Evolutionary conservation across 2,113 vertebrate species (phyloP).

Genomic region (Pelecanoides urinatrix): DNA sequence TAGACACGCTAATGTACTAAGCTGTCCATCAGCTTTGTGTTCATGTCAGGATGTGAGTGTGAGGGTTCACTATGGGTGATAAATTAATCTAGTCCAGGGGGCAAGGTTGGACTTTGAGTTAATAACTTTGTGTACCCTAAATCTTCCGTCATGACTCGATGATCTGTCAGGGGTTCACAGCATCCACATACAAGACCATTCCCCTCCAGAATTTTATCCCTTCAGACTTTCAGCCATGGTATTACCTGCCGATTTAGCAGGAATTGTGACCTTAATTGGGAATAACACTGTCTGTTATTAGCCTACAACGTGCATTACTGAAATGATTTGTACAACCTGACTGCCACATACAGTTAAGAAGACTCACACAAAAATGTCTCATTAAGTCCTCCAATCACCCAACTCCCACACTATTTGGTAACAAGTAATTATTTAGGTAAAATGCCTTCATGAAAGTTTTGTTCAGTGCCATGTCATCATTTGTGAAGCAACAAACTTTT

Average conservation of each 20-base stretch:
- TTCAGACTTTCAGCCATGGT: neutral
- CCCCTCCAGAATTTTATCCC: neutral
- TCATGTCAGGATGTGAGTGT: neutral
- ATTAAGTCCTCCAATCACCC: neutral
- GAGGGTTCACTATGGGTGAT: neutral
- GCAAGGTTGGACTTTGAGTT: neutral
- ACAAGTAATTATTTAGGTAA: slow-evolving; percentile 40
- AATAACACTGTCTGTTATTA: neutral
- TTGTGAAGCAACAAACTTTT: slow-evolving; percentile 50
- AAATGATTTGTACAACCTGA: slow-evolving; percentile 7
- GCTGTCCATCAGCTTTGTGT: neutral
- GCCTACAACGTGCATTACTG: neutral
- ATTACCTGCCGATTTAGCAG: neutral
- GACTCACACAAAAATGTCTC: neutral
- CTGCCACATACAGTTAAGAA: neutral
- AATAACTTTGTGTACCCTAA: neutral
- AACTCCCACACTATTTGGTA: neutral
- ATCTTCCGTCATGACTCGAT: neutral
- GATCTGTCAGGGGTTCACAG: neutral
- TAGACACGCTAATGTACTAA: neutral
- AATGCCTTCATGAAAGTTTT: slow-evolving; percentile 30
- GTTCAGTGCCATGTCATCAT: neutral
- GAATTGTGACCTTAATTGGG: slow-evolving; percentile 2
- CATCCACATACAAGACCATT: neutral
- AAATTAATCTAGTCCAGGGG: neutral